Base-by-base conservation (phyloP, 2,888 invertebrate genomes). In the Caenorhabditis sinica region DNA sequence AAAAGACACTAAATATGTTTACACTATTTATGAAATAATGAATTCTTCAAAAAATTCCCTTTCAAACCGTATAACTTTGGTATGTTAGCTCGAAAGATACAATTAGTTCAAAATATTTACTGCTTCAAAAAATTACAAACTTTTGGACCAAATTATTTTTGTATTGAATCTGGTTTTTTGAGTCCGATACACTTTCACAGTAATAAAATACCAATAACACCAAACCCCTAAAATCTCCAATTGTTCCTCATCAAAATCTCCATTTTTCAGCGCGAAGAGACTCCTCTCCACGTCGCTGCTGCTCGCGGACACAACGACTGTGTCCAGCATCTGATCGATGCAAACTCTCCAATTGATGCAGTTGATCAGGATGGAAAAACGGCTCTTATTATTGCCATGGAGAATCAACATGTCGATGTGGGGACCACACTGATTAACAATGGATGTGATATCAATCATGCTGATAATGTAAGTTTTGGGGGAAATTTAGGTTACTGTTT, bases 361-460 rank as follows among this genome's bases (percentile, higher is more conserved):
- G 92, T 93, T 30, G 95, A 95, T 88, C 92, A 94, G 93, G 92
- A 93, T 80, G 94, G 94, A 2, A 93, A 94, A 87, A 94, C 95
- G 23, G 94, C 95, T 0, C 93, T 95, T 43, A 95, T 95, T 90
- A 93, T 95, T 89, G 95, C 95, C 11, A 93, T 95, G 79, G 93
- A 94, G 30, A 71, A 90, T 36, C 83, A 83, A 23, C 90, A 92
- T 76, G 93, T 93, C 53, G 93, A 94, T 73, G 94, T 95, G 79
- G 95, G 95, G 1, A 93, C 95, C 86, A 92, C 95, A 68, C 93
- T 95, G 74, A 93, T 95, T 58, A 94, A 95, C 88, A 94, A 94
- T 60, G 95, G 95, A 58, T 95, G 95, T 86, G 94, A 95, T 90
- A 94, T 94, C 89, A 95, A 95, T 90, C 91, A 94, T 28, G 89